Percentiles rank a stretch among this genome's conserved stretches.
Conservation (phyloP, 2,888 invertebrate genomes). For the Euzophera pinguis region DNA sequence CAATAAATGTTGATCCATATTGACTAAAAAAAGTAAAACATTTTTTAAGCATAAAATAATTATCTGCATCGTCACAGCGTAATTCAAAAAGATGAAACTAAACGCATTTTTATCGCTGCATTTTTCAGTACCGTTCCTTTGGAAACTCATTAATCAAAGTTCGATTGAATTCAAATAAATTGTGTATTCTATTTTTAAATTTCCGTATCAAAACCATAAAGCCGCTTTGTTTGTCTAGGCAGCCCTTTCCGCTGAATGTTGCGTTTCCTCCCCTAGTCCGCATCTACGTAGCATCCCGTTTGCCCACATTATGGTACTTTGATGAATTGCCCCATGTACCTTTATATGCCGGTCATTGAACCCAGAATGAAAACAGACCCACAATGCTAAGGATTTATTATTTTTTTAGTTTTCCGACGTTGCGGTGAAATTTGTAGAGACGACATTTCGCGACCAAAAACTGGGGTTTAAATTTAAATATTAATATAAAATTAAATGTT, state of each 20-base stretch:
- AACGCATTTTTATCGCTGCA: too few species aligned
- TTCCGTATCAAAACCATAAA: not conserved
- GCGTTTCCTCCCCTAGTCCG: slow-evolving; percentile 13
- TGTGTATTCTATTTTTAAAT: too few species aligned
- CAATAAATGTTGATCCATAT: too few species aligned
- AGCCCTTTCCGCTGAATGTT: slow-evolving; percentile 21
- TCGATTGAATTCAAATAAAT: too few species aligned
- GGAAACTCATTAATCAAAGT: too few species aligned
- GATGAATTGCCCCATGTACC: slow-evolving; percentile 22
- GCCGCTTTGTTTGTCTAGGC: slow-evolving; percentile 23
- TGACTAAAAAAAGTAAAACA: too few species aligned
- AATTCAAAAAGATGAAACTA: too few species aligned
- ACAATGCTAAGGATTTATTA: slow-evolving; percentile 11
- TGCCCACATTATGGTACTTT: slow-evolving; percentile 22
- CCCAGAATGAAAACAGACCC: slow-evolving; percentile 16
- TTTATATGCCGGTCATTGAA: slow-evolving; percentile 22
- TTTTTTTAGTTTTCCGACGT: slow-evolving; percentile 1
- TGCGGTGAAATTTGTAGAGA: not conserved
- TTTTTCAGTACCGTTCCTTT: too few species aligned
- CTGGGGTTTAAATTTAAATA: too few species aligned
- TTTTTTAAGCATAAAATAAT: too few species aligned
- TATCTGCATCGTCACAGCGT: too few species aligned
- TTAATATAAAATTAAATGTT: too few species aligned
- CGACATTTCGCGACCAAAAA: not conserved
- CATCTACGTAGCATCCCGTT: slow-evolving; percentile 15